Evolutionary conservation across 2,113 vertebrate genomes (phyloP), one percentile per base, ranked within the genome.

Genomic region (Ariopsis seemanni): DNA sequence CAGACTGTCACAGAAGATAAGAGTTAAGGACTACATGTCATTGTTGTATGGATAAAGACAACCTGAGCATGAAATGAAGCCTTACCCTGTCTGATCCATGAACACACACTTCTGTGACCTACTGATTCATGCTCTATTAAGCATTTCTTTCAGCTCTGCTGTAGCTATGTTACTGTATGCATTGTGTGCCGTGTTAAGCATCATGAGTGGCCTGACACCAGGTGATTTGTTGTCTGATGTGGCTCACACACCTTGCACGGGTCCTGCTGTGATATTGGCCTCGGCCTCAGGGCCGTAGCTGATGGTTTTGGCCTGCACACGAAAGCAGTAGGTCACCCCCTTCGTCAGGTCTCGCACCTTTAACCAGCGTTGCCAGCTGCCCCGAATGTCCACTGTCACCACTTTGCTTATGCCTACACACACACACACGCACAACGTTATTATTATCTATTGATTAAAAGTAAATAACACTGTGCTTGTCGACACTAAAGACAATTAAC

Each of bases 301-400:
- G 2, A 98, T 97, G 82, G 98, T 99, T 77, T 95, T 95, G 0
- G 98, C 98, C 91, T 98, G 97, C 30, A 98, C 96, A 2, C 94
- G 95, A 94, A 99, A 99, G 75, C 94, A 92, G 92, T 99, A 99
- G 34, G 96, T 97, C 30, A 95, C 90, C 22, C 97, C 97, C 86
- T 95, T 96, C 78, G 95, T 95, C 90, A 99, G 96, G 88, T 99
- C 98, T 50, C 97, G 95, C 81, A 98, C 97, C 92, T 98, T 98
- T 80, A 99, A 91, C 98, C 98, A 99, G 71, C 95, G 96, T 60
- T 97, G 98, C 97, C 97, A 95, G 93, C 95, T 96, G 71, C 97
- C 98, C 85, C 96, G 95, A 57, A 99, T 97, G 12, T 98, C 97
- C 94, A 99, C 97, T 0, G 97, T 99, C 93, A 99, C 97, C 91